Base-by-base conservation (phyloP, 1,140 invertebrate genomes). In the Philotrypesis tridentata region DNA sequence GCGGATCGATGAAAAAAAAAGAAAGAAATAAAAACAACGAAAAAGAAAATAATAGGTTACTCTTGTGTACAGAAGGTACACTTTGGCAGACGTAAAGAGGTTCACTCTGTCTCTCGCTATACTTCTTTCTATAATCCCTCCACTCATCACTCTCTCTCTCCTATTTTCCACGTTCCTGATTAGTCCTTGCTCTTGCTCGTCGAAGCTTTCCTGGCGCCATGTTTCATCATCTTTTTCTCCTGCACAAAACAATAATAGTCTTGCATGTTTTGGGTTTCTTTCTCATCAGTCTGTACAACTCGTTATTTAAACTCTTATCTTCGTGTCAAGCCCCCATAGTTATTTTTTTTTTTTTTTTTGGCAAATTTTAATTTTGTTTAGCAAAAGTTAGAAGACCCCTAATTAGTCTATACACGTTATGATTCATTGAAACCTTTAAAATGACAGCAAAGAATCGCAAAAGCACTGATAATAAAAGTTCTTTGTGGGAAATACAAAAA, bases 221-320 rank as follows among this genome's bases (percentile, higher is more conserved):
- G 79, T 84, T 40, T 83, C 77, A 86, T 86, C 83, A 86, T 88
- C 83, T 86, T 86, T 84, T 86, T 88, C 83, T 86, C 89, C 88
- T 89, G 88, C 86, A 87, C 88, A 90, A 88, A 88, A 89, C 84
- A 87, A 89, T 31, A 79, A 55, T 55, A 82, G 40, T 60, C 73
- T 43, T 81, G 65, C 72, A 81, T 81, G 21, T 80, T 75, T n/a
- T 80, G 12, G 63, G 17, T 67, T 14, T 82, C 43, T 68, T 31
- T 43, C n/a, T 68, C 67, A n/a, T 61, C 25, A n/a, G n/a, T 55
- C 31, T 67, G 37, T 61, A 68, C 55, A 14, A 6, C 75, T 82
- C 65, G 33, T 75, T 33, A 65, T 63, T 11, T 74, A n/a, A 37
- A 5, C 25, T 67, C 33, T 25, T 12, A 9, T 23, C 23, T 11